phyloP scores from a whole-genome alignment of 2,888 invertebrate species.

The Anagyrus pseudococci region DNA sequence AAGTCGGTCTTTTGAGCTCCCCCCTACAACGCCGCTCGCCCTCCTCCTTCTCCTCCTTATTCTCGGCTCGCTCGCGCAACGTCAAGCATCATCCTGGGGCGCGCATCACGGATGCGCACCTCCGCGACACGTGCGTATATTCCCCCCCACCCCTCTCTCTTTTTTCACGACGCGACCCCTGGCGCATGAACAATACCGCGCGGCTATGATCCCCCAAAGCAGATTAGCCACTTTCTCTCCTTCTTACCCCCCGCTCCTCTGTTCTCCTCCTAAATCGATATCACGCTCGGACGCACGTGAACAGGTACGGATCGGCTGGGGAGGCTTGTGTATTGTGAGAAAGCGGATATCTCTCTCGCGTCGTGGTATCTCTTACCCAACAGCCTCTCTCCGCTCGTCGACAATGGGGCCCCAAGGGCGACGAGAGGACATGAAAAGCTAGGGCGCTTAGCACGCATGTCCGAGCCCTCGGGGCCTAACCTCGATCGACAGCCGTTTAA shows the following conservation, averaged over 20 bases:
- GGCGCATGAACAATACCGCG: too few relatives aligned
- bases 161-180: too few relatives aligned
- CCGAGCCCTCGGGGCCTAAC: constrained; percentile 24
- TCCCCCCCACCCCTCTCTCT: too few relatives aligned
- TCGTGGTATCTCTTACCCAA: too few relatives aligned
- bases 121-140: neutral
- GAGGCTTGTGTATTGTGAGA: constrained; percentile 39
- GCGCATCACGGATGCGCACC: constrained; percentile 31
- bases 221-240: constrained; percentile 53
- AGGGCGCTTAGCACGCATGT: constrained; percentile 29
- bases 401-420: constrained; percentile 30
- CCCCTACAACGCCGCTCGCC: constrained; percentile 10
- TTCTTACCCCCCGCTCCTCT: too few relatives aligned
- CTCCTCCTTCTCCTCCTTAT: neutral
- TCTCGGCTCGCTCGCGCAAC: constrained; percentile 15
- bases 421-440: constrained; percentile 36
- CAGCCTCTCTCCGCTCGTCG: constrained; percentile 21
- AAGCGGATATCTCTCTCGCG: constrained; percentile 48
- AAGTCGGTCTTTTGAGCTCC: constrained; percentile 34
- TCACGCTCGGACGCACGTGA: constrained; percentile 55
- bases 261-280: constrained; percentile 55
- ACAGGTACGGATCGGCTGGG: constrained; percentile 57
- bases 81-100: constrained; percentile 30
- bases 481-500: constrained; percentile 45
- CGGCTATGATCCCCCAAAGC: constrained; percentile 51